Evolutionary conservation across 2,888 invertebrate genomes (phyloP), one percentile per base, ranked within the genome.

Genomic region (Tenthredo mesomela): DNA sequence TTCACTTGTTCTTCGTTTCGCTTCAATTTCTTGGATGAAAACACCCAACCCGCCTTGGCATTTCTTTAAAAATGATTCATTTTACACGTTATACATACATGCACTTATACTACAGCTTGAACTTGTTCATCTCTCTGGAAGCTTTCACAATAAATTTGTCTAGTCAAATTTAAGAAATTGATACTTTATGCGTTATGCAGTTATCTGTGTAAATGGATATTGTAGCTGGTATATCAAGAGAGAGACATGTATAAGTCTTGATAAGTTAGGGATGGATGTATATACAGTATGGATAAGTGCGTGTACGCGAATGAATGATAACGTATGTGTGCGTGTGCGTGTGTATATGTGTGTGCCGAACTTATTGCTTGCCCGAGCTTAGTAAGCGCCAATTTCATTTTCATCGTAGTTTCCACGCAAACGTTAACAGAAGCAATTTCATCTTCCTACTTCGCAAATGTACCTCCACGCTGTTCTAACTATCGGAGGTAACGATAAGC

Each of bases 1-100:
- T 80, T 80, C 78, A 80, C 78, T 80, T 80, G 78, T 80, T 80
- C 78, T 80, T 80, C 78, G 78, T 80, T 61, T 37, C 78, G 78
- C 77, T 77, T 77, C 77, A 77, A 77, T 77, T 77, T 77, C 77
- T 54, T 40, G 50, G 33, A 77, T 77, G 77, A 77, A 77, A 77
- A 29, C 18, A 67, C 43, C 75, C 75, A 47, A 47, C 75, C 73
- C n/a, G n/a, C n/a, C 47, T 40, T 15, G 77, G 47, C 7, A 40
- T 77, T 77, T 47, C 47, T 77, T 54, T n/a, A 29, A 77, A 54
- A 77, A 77, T 77, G 47, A 77, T 47, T 77, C 33, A 77, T 77
- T 77, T 18, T 29, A 18, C 50, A 77, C n/a, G 29, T 54, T 73
- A 40, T 43, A 73, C 15, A 73, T n/a, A n/a, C n/a, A 73, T 21